A percentile compares a stretch with the other conserved stretches of the same genome.
Conservation (phyloP, 1,140 invertebrate species). For the Yoshiicerus persimilis region DNA sequence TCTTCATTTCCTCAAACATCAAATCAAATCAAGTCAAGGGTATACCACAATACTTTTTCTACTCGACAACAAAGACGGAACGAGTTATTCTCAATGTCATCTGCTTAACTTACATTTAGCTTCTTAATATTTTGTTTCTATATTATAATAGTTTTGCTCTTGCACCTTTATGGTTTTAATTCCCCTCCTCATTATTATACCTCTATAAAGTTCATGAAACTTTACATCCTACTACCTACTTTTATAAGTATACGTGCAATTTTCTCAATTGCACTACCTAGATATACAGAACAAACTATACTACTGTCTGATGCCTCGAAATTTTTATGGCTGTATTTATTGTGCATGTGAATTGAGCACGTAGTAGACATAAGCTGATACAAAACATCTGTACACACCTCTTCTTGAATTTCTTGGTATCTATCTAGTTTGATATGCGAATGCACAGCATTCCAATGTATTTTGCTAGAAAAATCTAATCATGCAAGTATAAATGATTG, state of each 20-base stretch:
- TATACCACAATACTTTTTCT: not conserved
- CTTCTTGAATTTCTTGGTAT: too few relatives aligned
- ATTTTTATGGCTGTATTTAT: too few relatives aligned
- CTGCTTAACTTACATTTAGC: not conserved
- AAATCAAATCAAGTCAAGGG: slow-evolving; percentile 19
- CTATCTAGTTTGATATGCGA: too few relatives aligned
- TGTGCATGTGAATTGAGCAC: too few relatives aligned
- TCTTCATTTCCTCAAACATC: not conserved
- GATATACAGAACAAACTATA: too few relatives aligned
- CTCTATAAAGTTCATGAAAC: not conserved
- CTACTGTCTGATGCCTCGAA: too few relatives aligned
- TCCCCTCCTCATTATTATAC: not conserved
- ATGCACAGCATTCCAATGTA: not conserved
- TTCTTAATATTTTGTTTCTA: not conserved
- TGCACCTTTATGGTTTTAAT: not conserved
- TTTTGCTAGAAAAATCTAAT: not conserved
- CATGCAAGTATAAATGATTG: not conserved
- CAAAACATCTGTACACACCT: too few relatives aligned
- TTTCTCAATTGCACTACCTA: too few relatives aligned
- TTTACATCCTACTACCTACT: not conserved
- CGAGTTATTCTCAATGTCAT: slow-evolving; percentile 24
- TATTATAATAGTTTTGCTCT: not conserved
- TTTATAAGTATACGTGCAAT: not conserved
- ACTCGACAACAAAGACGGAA: not conserved
- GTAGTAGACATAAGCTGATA: too few relatives aligned